Evolutionary conservation across 2,888 invertebrate species (phyloP), one percentile per base, ranked within the genome.

Genomic region (Apotomis capreana): DNA sequence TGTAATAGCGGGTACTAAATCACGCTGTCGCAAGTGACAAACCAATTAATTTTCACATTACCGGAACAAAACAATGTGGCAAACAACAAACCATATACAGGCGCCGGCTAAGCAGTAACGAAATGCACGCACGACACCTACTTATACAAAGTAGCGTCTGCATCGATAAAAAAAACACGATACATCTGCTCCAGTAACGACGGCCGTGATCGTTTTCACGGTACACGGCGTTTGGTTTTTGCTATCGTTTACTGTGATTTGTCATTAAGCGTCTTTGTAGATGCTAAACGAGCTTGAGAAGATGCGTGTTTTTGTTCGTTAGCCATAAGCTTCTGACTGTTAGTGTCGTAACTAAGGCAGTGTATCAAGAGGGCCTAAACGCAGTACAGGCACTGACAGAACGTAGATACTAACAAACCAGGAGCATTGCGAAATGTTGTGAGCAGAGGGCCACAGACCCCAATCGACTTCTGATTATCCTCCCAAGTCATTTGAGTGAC

Each of bases 171-270:
- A 72, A 70, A 67, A 72, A 46, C 51, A 63, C 61, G 58, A 58
- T 63, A 59, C 63, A 72, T 72, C 57, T 68, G 72, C 72, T 68
- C 58, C 46, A 68, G 37, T 68, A 68, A 61, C 58, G 61, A 55
- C 55, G 68, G 58, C 68, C 59, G 67, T 68, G 67, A 63, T 72
- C 72, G 72, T 72, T 72, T 72, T 68, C 72, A 72, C 68, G 72
- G 68, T 68, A 72, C 52, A 68, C 52, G 26, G 68, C 68, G 72
- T 68, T 68, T 72, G 63, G 72, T 68, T 72, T 72, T 72, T 72
- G 72, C 72, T 72, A 62, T 72, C 62, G 67, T 71, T 67, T 71
- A 60, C 13, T 65, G 37, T 60, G 15, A 65, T 46, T 57, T 65
- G 55, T 65, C 65, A 55, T 26, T 65, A 36, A 46, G 46, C n/a